Evolutionary conservation across 2,797 vertebrate species (phyloP), one percentile per base, ranked within the genome.

Genomic region (Oreochromis grahami): DNA sequence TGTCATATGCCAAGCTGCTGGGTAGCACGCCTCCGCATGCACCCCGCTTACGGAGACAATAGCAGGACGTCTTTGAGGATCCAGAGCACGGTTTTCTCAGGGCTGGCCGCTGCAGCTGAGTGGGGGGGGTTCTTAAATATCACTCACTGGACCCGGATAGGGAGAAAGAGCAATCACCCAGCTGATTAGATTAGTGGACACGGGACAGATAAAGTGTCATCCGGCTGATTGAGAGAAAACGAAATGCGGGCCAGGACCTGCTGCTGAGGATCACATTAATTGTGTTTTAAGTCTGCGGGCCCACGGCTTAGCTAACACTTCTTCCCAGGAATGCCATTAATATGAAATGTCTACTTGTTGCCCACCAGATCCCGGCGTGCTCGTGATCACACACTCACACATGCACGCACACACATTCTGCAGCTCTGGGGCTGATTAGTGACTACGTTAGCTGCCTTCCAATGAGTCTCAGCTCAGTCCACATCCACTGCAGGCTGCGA

Each of bases 181-280:
- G 84, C 89, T 93, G 94, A 94, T 94, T 90, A 90, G 92, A 93
- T 92, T 91, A 93, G 85, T 45, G 52, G 87, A 89, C 90, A 84
- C 2, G 17, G 89, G 81, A 89, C 89, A 90, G 90, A 89, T 88
- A 88, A 87, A 85, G 87, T 91, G 91, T 92, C 53, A 34, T 88
- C 38, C 6, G 7, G 55, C 86, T 94, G 92, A 94, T 89, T 88
- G 93, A 94, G 89, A 82, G 87, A 89, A 91, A 90, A 79, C n/a
- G 29, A 45, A 91, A 86, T 14, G 36, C 17, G 1, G 85, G 85
- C 84, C 79, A 82, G 74, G 84, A 92, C 81, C 89, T 85, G 87
- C 86, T 85, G 70, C 81, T 60, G 88, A 51, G 10, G 84, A 91
- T 89, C 87, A 85, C 92, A 89, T 94, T 93, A 90, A 94, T 94